A percentile compares a stretch with the other conserved stretches of the same genome.
phyloP scores from a whole-genome alignment of 2,797 vertebrate species.

The Hephaestus fuliginosus region DNA sequence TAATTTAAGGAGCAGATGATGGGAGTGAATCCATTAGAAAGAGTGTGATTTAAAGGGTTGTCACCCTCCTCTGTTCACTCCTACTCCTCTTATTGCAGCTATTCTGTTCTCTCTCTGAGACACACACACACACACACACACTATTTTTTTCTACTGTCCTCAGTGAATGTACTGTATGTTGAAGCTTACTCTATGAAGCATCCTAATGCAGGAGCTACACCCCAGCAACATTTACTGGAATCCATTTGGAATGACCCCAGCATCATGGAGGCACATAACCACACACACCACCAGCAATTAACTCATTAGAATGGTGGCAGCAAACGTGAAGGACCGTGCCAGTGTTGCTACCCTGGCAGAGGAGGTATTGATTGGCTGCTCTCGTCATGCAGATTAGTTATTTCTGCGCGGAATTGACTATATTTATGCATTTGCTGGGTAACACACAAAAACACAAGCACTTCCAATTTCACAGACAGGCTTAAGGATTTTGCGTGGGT shows the following conservation, averaged over 20 bases:
- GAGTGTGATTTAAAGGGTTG: conserved; percentile 57
- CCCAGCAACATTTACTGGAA: conserved; percentile 18
- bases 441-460: conserved; percentile 2
- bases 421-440: conserved; percentile 21
- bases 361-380: conserved; percentile 40
- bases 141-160: background rate
- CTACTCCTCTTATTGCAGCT: conserved; percentile 19
- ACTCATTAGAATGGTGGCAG: conserved; percentile 37
- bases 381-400: background rate
- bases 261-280: conserved; percentile 5
- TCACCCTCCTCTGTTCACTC: conserved; percentile 34
- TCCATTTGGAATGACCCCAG: conserved; percentile 28
- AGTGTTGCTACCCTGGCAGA: conserved; percentile 28
- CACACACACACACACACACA: background rate
- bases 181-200: conserved; percentile 2
- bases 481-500: conserved; percentile 22
- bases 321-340: conserved; percentile 20
- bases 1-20: conserved; percentile 63
- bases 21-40: conserved; percentile 60
- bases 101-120: conserved; percentile 12
- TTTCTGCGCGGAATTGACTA: conserved; percentile 27
- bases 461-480: conserved; percentile 7
- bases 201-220: background rate
- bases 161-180: background rate
- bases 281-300: conserved; percentile 28